Percentiles rank a stretch among this genome's conserved stretches.
phyloP scores from a whole-genome alignment of 2,888 invertebrate species.

The Selenia dentaria region DNA sequence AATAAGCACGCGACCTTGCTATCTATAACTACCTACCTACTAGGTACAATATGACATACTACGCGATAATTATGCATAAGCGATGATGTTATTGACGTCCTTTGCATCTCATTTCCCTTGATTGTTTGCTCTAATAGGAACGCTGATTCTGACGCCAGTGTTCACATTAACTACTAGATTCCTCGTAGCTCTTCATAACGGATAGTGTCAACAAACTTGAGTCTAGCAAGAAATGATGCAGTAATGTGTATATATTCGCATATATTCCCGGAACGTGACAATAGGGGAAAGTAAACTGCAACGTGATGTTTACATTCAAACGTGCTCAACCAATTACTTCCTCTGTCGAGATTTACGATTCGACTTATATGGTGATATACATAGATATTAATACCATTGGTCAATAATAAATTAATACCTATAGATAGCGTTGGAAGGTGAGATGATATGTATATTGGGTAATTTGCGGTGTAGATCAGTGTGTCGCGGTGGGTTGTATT shows the following conservation, averaged over 20 bases:
- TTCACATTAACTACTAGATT: conserved; percentile 28
- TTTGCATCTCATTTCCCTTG: conserved; percentile 44
- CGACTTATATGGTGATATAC: conserved; percentile 7
- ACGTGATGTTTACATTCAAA: conserved; percentile 61
- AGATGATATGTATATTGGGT: conserved; percentile 14
- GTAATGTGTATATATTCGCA: conserved; percentile 29
- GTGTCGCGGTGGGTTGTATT: conserved; percentile 32
- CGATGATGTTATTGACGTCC: conserved; percentile 36
- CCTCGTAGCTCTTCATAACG: conserved; percentile 18
- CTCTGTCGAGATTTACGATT: conserved; percentile 9
- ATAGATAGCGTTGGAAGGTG: conserved; percentile 10
- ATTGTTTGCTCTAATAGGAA: conserved; percentile 46
- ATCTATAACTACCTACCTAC: too few species aligned
- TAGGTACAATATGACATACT: conserved; percentile 19
- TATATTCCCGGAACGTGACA: conserved; percentile 67
- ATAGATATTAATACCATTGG: too few species aligned
- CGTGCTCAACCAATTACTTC: conserved; percentile 46
- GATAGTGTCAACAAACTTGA: conserved; percentile 41
- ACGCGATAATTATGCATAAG: conserved; percentile 40
- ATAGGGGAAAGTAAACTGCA: conserved; percentile 48
- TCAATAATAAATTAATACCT: conserved; percentile 18
- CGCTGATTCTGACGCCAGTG: conserved; percentile 21
- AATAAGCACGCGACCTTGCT: conserved; percentile 27
- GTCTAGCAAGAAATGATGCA: conserved; percentile 39
- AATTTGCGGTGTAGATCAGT: conserved; percentile 36